These are phyloP conservation scores for Drosophila infuscata DNA, from an alignment of 2,888 invertebrate genomes.

Conservation along the genomic window DNA sequence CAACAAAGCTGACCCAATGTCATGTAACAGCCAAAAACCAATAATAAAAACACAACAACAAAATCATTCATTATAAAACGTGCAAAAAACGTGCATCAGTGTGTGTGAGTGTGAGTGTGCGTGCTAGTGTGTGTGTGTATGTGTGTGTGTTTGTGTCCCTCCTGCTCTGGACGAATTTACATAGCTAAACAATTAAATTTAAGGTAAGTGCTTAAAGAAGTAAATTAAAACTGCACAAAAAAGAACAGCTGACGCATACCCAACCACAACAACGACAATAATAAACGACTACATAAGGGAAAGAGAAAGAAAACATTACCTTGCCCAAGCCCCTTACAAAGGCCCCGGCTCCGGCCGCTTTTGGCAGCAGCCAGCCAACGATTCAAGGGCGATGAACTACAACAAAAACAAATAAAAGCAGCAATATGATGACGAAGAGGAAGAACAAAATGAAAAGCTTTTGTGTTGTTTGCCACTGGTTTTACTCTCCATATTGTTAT, in stretches of 20 bases:
- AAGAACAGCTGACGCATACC: slow-evolving; percentile 69
- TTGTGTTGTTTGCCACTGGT: slow-evolving; percentile 36
- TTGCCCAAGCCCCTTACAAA: slow-evolving; percentile 56
- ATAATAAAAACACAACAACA: slow-evolving; percentile 50
- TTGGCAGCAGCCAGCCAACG: slow-evolving; percentile 53
- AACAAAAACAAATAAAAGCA: slow-evolving; percentile 37
- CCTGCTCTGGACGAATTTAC: slow-evolving; percentile 67
- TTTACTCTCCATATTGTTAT: slow-evolving; percentile 23
- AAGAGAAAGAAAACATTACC: slow-evolving; percentile 50
- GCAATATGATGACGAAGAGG: slow-evolving; percentile 29
- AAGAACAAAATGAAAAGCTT: slow-evolving; percentile 50
- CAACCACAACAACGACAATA: slow-evolving; percentile 31
- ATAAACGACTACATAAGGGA: slow-evolving; percentile 18
- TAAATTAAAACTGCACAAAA: slow-evolving; percentile 38
- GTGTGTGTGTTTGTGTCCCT: slow-evolving; percentile 31
- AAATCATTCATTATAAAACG: slow-evolving; percentile 56
- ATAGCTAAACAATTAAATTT: slow-evolving; percentile 60
- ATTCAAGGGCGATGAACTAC: slow-evolving; percentile 75
- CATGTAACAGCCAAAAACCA: slow-evolving; percentile 65
- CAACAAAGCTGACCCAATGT: slow-evolving; percentile 45
- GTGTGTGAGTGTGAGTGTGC: slow-evolving; percentile 40
- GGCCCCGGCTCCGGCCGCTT: slow-evolving; percentile 59
- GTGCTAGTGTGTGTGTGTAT: slow-evolving; percentile 25
- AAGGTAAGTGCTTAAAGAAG: slow-evolving; percentile 59
- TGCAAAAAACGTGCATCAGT: slow-evolving; percentile 62